Evolutionary conservation across 92 coral and sea anemone genomes (phyloP), one percentile per base, ranked within the genome.

Genomic region (Desmophyllum pertusum): DNA sequence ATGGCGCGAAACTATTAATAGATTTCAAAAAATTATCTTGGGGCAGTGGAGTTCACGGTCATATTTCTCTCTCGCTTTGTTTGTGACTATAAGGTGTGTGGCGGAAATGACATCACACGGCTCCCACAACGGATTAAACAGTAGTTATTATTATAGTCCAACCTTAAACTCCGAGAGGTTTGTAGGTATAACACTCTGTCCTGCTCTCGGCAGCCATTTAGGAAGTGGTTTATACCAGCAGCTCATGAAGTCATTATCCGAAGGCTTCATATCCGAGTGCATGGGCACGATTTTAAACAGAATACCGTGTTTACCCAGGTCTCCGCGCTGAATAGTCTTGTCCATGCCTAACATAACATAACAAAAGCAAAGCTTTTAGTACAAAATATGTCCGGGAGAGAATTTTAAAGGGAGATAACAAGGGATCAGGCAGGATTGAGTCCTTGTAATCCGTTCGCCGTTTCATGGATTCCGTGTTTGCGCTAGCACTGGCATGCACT

Each of bases 261-360:
- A 94, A 7, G 95, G 98, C 23, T 82, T 81, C 72, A 81, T 74
- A 36, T 87, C 98, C 15, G 90, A 78, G 77, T 96, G 99, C 92
- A 92, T 94, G 17, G 99, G 99, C 17, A 94, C 93, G 50, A 96
- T 92, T 81, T 96, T 96, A 79, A 94, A 94, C 45, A 96, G 79
- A 29, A 90, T 85, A 7, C 99, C 99, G 48, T 96, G 86, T 15
- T 88, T 79, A 19, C 98, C 95, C 23, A 96, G 88, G 42, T 96
- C 99, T 29, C 99, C 99, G 7, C 99, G 92, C 83, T 96, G 99
- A 25, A 94, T 94, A n/a, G 99, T 96, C 85, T 96, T 96, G 88
- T 96, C 99, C 99, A 96, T 96, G 13, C 99, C 99, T 96, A 35
- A 59, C 4, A 23, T 96, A 35, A 59, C 4, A 23, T 25, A 59